These are phyloP conservation scores for Nyctereutes procyonoides DNA, from an alignment of 2,113 vertebrate genomes.

Conservation along the genomic window DNA sequence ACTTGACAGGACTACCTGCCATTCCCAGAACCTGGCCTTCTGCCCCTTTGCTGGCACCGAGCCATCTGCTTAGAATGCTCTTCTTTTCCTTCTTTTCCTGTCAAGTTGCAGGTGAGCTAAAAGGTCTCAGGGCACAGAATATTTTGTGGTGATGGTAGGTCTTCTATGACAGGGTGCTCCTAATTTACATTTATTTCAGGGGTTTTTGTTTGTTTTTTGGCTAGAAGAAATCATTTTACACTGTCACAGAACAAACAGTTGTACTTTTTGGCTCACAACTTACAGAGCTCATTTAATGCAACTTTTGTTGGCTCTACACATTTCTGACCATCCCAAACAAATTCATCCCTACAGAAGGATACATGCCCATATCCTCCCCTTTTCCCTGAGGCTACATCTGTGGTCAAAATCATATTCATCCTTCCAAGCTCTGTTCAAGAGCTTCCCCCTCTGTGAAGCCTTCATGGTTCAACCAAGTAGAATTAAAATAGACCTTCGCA, in stretches of 20 bases:
- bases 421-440: neutral
- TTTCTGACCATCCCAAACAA: neutral
- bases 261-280: neutral
- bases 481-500: neutral
- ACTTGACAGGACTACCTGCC: neutral
- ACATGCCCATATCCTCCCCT: too few species aligned
- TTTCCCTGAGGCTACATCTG: neutral
- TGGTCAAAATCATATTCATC: neutral
- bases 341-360: neutral
- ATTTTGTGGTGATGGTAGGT: neutral
- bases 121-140: neutral
- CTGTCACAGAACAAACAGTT: neutral
- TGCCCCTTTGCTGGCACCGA: fast-evolving
- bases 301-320: neutral
- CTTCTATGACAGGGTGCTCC: neutral
- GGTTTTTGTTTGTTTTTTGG: neutral
- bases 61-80: neutral
- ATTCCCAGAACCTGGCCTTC: neutral
- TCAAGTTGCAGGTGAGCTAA: neutral
- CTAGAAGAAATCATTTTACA: neutral
- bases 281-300: neutral
- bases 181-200: neutral
- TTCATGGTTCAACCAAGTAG: neutral
- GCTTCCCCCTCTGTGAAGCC: neutral
- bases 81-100: neutral